Conservation (phyloP, 2,888 invertebrate species). For the Cerceris ruficornis region DNA sequence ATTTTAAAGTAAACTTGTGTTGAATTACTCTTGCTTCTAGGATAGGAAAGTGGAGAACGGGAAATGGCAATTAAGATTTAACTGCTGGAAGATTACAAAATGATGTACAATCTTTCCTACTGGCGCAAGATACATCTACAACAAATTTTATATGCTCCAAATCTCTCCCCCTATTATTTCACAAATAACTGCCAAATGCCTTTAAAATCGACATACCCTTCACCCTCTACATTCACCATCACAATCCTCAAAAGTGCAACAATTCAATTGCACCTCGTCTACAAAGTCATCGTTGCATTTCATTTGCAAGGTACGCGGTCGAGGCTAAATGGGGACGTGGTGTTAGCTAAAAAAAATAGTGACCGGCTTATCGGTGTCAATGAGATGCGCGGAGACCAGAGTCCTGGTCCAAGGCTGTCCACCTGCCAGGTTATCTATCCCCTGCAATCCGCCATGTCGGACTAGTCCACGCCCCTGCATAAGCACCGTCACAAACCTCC, state of each 20-base stretch:
- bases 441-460: slow-evolving; percentile 50
- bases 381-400: slow-evolving; percentile 68
- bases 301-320: slow-evolving; percentile 12
- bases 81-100: no score
- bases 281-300: background rate
- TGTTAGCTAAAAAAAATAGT: slow-evolving; percentile 38
- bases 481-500: slow-evolving; percentile 37
- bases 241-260: background rate
- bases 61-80: no score
- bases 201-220: background rate
- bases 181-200: no score
- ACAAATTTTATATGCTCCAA: no score
- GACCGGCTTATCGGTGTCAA: slow-evolving; percentile 69
- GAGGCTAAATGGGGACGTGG: slow-evolving; percentile 23
- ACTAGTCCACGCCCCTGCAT: slow-evolving; percentile 57
- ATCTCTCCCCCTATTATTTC: no score
- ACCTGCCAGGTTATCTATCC: slow-evolving; percentile 65
- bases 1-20: no score
- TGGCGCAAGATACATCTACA: no score
- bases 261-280: background rate
- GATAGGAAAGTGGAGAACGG: no score
- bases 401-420: slow-evolving; percentile 72
- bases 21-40: no score
- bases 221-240: background rate
- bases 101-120: no score